Conservation (phyloP, 2,113 vertebrate species). For the Dipodomys spectabilis region DNA sequence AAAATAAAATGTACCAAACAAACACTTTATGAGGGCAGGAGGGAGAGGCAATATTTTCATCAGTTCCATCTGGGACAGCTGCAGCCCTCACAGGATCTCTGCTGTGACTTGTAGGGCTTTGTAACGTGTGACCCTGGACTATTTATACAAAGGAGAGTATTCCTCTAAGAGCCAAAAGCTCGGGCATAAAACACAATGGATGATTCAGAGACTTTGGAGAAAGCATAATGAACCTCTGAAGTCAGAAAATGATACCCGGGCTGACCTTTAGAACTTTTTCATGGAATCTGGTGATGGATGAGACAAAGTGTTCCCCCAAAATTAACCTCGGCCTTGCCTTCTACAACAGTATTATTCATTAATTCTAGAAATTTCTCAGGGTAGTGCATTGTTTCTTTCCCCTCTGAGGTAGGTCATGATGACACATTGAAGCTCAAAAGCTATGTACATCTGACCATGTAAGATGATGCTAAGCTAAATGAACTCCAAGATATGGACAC, state of each 20-base stretch:
- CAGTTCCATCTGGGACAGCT: slow-evolving; percentile 65
- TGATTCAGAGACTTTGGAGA: slow-evolving; percentile 60
- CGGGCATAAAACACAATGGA: slow-evolving; percentile 60
- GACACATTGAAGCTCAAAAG: not conserved
- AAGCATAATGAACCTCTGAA: slow-evolving; percentile 59
- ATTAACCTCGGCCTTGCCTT: slow-evolving; percentile 39
- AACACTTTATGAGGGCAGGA: slow-evolving; percentile 38
- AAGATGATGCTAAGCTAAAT: too few species aligned
- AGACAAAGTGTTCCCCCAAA: not conserved
- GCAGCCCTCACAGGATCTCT: slow-evolving; percentile 46
- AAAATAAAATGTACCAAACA: slow-evolving; percentile 63
- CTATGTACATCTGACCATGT: too few species aligned
- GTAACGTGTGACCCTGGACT: slow-evolving; percentile 66
- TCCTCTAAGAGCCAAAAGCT: slow-evolving; percentile 65
- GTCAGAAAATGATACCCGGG: slow-evolving; percentile 56
- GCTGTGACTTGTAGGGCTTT: slow-evolving; percentile 59
- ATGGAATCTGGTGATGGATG: not conserved
- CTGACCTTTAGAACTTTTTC: slow-evolving; percentile 23
- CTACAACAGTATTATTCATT: slow-evolving; percentile 27
- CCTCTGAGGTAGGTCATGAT: slow-evolving; percentile 21
- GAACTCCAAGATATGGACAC: too few species aligned
- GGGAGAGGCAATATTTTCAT: slow-evolving; percentile 59
- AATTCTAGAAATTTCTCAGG: slow-evolving; percentile 35
- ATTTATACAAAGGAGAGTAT: slow-evolving; percentile 62
- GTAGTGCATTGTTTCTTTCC: not conserved